Evolutionary conservation across 2,113 vertebrate species (phyloP), one percentile per base, ranked within the genome.

Genomic region (Dasypus novemcinctus): DNA sequence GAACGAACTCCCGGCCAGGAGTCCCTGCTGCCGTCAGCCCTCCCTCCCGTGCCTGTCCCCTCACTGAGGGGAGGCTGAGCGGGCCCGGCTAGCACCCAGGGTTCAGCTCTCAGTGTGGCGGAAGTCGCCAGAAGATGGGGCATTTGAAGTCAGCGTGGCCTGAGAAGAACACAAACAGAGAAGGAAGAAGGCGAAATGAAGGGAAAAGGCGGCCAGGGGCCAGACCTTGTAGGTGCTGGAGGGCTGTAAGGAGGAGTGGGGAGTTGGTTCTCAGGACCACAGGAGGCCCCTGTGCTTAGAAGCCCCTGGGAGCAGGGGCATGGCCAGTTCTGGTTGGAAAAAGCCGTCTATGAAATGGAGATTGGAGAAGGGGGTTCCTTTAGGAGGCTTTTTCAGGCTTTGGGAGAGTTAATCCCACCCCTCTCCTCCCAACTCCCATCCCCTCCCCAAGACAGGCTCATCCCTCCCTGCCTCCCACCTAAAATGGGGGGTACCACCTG

Each of bases 381-480:
- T 23, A 36, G 46, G 68, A 59, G 31, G 13, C 10, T 33, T n/a
- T 72, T 17, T 11, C 1, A 86, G 33, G 49, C 15, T 43, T 33
- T 33, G 46, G 49, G 41, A 29, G 46, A 43, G 33, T 68, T 12
- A 11, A 49, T 66, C 18, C 36, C 41, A 7, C 2, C 23, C 9
- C 31, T 46, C 36, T 1, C 7, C 31, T 25, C 52, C 33, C 11
- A 61, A 33, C 23, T 15, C 54, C 54, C 27, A 8, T 0, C 29
- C 4, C 43, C 27, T 7, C 43, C 3, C 2, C 0, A 17, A 83
- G 33, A 29, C 2, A 36, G n/a, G 5, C 3, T 81, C 14, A 2
- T 36, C 90, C 54, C 38, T n/a, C 25, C n/a, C 71, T 46, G 25
- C n/a, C 33, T 84, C 43, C 63, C 54, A 4, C 3, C 3, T 27